Evolutionary conservation across 2,113 vertebrate species (phyloP).

Genomic region (Puffinus mauretanicus): DNA sequence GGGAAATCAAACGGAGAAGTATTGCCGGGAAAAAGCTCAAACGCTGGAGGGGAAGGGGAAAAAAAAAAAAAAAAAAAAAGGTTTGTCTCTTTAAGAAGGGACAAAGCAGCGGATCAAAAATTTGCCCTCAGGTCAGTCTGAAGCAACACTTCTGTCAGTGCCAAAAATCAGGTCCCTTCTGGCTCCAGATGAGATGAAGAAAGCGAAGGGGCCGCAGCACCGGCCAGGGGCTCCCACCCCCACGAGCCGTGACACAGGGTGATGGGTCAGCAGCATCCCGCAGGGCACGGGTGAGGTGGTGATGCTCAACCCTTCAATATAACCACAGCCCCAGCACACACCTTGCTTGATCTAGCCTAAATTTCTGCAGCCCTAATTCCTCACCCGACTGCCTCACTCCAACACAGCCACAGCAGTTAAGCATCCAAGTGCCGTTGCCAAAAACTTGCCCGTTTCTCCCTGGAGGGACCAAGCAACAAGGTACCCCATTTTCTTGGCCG

Average conservation of each 20-base stretch:
- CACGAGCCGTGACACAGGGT: rapidly evolving
- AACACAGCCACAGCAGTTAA: not conserved
- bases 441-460: not conserved
- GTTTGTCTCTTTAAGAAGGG: not conserved
- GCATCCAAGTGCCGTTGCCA: rapidly evolving
- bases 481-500: rapidly evolving
- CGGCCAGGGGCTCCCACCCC: not conserved
- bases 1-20: not conserved
- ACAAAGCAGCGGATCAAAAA: not conserved
- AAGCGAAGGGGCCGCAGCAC: not conserved
- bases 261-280: not conserved
- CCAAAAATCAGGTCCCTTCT: not conserved
- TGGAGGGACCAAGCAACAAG: not conserved
- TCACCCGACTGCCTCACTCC: not conserved
- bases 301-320: not conserved
- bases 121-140: not conserved
- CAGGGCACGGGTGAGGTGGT: rapidly evolving
- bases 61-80: not conserved
- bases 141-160: not conserved
- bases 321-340: not conserved
- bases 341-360: rapidly evolving
- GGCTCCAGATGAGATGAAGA: not conserved
- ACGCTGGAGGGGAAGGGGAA: rapidly evolving
- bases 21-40: not conserved
- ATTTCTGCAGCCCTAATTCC: not conserved